phyloP scores from a whole-genome alignment of 1,140 invertebrate species.

The Lethrus apterus region DNA sequence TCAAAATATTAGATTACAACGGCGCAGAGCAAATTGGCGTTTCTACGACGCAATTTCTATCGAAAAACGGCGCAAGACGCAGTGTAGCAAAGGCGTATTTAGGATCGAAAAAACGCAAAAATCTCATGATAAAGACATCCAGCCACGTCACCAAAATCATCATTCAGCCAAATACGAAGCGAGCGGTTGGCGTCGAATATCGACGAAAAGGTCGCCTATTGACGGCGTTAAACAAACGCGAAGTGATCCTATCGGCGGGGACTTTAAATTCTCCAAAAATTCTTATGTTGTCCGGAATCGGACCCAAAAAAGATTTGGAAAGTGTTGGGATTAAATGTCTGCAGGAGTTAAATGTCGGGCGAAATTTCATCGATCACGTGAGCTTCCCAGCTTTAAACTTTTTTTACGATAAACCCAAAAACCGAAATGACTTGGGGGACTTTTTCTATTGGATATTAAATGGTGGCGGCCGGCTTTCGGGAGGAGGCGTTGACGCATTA shows the following conservation, averaged over 20 bases:
- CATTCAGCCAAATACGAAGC: slow-evolving; percentile 39
- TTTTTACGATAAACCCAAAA: neutral
- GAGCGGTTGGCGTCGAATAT: slow-evolving; percentile 6
- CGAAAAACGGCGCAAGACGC: slow-evolving; percentile 56
- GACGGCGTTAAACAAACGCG: slow-evolving; percentile 39
- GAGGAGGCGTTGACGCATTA: slow-evolving; percentile 42
- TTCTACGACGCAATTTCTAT: slow-evolving; percentile 53
- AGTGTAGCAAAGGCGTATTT: slow-evolving; percentile 64
- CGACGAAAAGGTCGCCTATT: neutral
- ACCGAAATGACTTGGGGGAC: neutral
- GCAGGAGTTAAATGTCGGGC: slow-evolving; percentile 61
- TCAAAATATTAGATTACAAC: slow-evolving; percentile 61
- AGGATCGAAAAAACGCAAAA: slow-evolving; percentile 50
- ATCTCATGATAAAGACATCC: slow-evolving; percentile 53
- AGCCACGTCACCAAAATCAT: slow-evolving; percentile 60
- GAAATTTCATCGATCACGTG: slow-evolving; percentile 65
- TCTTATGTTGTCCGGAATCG: slow-evolving; percentile 70
- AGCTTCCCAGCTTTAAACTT: neutral
- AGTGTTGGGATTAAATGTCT: slow-evolving; percentile 50
- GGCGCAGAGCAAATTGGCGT: slow-evolving; percentile 53
- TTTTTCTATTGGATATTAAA: neutral
- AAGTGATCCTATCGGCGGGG: slow-evolving; percentile 66
- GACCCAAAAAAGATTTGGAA: slow-evolving; percentile 56
- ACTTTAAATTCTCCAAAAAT: slow-evolving; percentile 63
- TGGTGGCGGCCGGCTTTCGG: neutral